phyloP scores from a whole-genome alignment of 92 coral and sea anemone species.

The Phymanthus crucifer region DNA sequence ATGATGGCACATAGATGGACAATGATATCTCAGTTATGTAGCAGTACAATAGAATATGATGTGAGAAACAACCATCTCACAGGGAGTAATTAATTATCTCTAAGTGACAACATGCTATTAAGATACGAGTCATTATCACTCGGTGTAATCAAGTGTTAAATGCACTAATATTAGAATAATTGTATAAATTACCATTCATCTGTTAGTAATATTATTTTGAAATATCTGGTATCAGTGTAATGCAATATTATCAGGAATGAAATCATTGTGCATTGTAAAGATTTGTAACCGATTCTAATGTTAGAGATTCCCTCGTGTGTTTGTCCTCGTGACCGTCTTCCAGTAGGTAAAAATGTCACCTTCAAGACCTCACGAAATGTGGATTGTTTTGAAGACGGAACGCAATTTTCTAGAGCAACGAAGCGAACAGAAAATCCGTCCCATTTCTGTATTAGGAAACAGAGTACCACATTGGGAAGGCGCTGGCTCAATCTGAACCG shows the following conservation, averaged over 20 bases:
- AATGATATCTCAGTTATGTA: neutral
- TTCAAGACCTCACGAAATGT: neutral
- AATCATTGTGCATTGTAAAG: neutral
- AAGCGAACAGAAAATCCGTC: neutral
- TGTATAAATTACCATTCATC: neutral
- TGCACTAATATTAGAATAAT: neutral
- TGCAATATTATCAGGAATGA: neutral
- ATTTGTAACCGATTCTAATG: neutral
- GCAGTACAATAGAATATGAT: neutral
- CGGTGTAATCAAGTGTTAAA: neutral
- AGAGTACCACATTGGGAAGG: neutral
- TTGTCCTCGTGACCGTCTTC: neutral
- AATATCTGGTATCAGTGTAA: neutral
- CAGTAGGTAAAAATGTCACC: no score
- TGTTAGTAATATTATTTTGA: neutral
- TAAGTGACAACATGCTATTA: neutral
- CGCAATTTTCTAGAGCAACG: neutral
- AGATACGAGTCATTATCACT: neutral
- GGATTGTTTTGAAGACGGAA: neutral
- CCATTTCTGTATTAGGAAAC: no score
- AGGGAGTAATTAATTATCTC: neutral
- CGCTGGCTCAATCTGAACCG: neutral
- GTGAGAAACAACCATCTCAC: neutral
- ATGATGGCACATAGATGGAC: neutral
- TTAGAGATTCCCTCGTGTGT: neutral